These are phyloP conservation scores for Ischnura elegans DNA, from an alignment of 2,888 invertebrate species.

Conservation along the genomic window DNA sequence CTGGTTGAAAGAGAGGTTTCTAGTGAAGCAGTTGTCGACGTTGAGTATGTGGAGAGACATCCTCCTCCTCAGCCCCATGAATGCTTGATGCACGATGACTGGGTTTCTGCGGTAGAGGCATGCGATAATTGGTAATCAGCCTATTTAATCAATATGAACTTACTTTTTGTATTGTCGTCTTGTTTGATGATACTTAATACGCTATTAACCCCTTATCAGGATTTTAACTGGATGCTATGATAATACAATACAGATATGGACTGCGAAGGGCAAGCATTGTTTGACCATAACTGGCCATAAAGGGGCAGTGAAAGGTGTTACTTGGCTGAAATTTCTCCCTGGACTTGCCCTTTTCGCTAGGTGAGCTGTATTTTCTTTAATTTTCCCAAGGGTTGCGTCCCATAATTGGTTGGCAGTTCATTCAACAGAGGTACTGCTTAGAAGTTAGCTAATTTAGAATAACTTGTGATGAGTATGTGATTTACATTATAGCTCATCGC, in stretches of 20 bases:
- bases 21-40: constrained; percentile 90
- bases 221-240: constrained; percentile 96
- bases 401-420: background rate
- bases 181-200: background rate
- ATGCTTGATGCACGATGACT: constrained; percentile 96
- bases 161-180: background rate
- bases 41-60: constrained; percentile 94
- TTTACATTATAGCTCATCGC: constrained; percentile 94
- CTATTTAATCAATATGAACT: background rate
- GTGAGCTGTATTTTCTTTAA: constrained; percentile 75
- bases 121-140: constrained; percentile 83
- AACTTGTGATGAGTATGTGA: no score
- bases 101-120: constrained; percentile 94
- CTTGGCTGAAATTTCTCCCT: constrained; percentile 87
- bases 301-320: constrained; percentile 92
- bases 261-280: constrained; percentile 89
- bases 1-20: constrained; percentile 87
- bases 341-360: constrained; percentile 84
- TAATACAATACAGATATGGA: constrained; percentile 94
- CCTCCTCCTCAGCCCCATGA: constrained; percentile 96
- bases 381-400: background rate
- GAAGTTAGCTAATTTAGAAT: no score
- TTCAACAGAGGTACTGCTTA: background rate
- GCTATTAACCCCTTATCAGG: constrained; percentile 79
- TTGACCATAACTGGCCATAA: constrained; percentile 92